Base-by-base conservation (phyloP, 2,888 invertebrate species). In the Nymphalis c-album region DNA sequence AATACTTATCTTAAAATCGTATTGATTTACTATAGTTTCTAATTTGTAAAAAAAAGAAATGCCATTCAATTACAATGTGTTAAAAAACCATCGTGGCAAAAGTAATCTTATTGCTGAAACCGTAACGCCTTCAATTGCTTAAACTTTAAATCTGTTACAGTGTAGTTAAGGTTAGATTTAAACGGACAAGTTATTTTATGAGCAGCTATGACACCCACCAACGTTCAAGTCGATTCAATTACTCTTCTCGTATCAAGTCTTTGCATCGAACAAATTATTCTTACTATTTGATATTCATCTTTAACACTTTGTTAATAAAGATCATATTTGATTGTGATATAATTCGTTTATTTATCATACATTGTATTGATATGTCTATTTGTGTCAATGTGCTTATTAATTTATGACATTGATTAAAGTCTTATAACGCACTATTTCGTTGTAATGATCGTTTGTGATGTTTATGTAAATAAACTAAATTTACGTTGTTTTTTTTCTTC, bases 171-270 rank as follows among this genome's bases (percentile, higher is more conserved):
- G 61, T 67, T 59, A 67, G 53, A 69, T 69, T 71, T 68, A 51
- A 69, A 53, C 62, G 64, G 71, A 62, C 65, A 64, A 69, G 66
- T 64, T 80, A 80, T 83, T 82, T 84, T 81, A 83, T 67, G 73
- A 76, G 70, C 76, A 71, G 64, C 73, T 72, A 69, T 71, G 79
- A 83, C 80, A 82, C 77, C 76, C 77, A 75, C 79, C 75, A 26
- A 75, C 72, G 74, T n/a, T 69, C 76, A 75, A 79, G 79, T 81
- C 81, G 76, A 82, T 85, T 82, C 81, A 84, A 83, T 82, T 83
- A 80, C 69, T 71, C 26, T 31, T 31, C 26, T 31, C 6, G 26
- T 31, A 31, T 31, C 26, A 65, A 70, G 73, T 61, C 50, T 67
- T 51, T 40, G 18, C 13, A 50, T 53, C 67, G 60, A 70, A 63